Evolutionary conservation across 2,888 invertebrate species (phyloP), one percentile per base, ranked within the genome.

Genomic region (Brassicogethes aeneus): DNA sequence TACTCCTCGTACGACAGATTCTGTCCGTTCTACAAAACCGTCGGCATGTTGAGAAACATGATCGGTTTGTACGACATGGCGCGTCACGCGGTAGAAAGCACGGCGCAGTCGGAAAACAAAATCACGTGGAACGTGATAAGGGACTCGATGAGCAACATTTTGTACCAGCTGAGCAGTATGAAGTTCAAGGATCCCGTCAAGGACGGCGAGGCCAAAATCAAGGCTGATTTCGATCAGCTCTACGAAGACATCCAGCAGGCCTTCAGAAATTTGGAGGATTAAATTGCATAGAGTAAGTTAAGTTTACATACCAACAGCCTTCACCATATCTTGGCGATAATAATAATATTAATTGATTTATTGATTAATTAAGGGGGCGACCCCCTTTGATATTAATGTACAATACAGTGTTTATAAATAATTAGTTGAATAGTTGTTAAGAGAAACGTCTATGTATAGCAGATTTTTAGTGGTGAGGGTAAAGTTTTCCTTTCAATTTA

Each of bases 11-110:
- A 93, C 72, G 93, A 93, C 73, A 82, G 97, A 50, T 97, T 94
- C 80, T 99, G 99, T 65, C 99, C 99, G 60, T 99, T 99, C 80
- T 99, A 97, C 79, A 99, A 99, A 77, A 97, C 97, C 12, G 93
- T 94, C 44, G 97, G 95, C 56, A 99, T 99, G 97, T 70, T 99
- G 65, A 84, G 80, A 68, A 99, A 99, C 77, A 95, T 99, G 71
- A 95, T 99, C 63, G 76, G 90, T 40, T 94, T 99, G 75, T 99
- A 97, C 72, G 99, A 99, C 70, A 84, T 96, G 86, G 85, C 99
- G 23, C 83, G 93, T 47, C 97, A 97, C 68, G 90, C 96, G 1
- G 96, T 99, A 1, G 97, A 99, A 73, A 85, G 91, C 47, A 99
- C 99, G 16, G 93, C 97, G 40, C 96, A 97, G 73, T 92, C 92